Conservation (phyloP, 2,113 vertebrate genomes). For the Melozone crissalis region DNA sequence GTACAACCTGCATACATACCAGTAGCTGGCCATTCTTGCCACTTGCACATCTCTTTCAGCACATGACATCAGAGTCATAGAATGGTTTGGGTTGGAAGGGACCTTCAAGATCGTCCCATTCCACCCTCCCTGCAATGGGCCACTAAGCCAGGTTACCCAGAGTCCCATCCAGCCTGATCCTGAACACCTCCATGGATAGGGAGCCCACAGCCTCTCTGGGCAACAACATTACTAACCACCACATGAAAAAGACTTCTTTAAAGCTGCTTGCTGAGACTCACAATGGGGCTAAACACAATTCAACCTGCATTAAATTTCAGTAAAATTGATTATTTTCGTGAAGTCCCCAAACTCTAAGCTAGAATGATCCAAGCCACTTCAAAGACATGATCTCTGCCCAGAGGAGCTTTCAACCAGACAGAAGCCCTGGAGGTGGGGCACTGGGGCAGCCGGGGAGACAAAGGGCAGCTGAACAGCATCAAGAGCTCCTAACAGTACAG, state of each 20-base stretch:
- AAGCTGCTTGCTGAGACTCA: background rate
- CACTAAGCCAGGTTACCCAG: background rate
- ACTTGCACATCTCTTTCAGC: background rate
- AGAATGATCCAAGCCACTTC: background rate
- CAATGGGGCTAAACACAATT: background rate
- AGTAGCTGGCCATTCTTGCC: background rate
- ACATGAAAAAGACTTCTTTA: fast-evolving
- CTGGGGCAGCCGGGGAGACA: background rate
- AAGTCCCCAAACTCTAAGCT: background rate
- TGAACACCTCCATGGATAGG: too few relatives aligned
- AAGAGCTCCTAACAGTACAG: background rate
- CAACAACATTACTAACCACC: background rate
- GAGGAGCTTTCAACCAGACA: conserved; percentile 11
- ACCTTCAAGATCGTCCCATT: background rate
- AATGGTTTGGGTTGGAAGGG: background rate
- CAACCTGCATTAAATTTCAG: background rate
- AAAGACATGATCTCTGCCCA: conserved; percentile 3
- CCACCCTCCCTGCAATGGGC: background rate
- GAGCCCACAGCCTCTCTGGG: background rate
- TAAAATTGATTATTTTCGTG: background rate
- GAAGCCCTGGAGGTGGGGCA: background rate
- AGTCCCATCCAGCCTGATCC: background rate
- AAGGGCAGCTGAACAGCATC: background rate
- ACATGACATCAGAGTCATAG: background rate
- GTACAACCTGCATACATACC: background rate